These are phyloP conservation scores for Phenganax marumi DNA, from an alignment of 92 coral and sea anemone species.

Conservation along the genomic window DNA sequence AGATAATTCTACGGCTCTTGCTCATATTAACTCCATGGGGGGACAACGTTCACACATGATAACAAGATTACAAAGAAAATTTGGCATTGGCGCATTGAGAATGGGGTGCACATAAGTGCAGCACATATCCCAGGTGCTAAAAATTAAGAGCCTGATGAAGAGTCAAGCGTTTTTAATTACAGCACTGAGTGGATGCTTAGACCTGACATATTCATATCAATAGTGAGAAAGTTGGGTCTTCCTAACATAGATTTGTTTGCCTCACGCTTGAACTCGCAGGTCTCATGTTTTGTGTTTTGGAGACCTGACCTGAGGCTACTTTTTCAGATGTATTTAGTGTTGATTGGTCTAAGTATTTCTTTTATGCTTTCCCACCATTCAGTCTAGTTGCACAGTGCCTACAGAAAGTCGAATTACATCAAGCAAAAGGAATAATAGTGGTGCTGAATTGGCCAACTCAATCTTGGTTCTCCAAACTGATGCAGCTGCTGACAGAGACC, in stretches of 20 bases:
- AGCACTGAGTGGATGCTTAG: conserved; percentile 51
- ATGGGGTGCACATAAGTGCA: background rate
- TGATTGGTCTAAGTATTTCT: background rate
- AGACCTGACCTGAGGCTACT: too few species aligned
- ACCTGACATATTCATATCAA: conserved; percentile 30
- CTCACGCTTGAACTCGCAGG: too few species aligned
- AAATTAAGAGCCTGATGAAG: conserved; percentile 41
- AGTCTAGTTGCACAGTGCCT: too few species aligned
- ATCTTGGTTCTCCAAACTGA: conserved; percentile 10
- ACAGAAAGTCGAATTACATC: too few species aligned
- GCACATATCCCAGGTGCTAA: conserved; percentile 17
- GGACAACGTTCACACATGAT: background rate
- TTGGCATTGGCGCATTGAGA: conserved; percentile 8
- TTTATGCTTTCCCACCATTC: too few species aligned
- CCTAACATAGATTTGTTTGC: conserved; percentile 41
- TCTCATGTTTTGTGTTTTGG: too few species aligned
- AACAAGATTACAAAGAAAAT: conserved; percentile 12
- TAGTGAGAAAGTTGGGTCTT: conserved; percentile 36
- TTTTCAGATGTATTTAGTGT: too few species aligned
- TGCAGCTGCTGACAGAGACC: background rate
- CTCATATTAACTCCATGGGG: conserved; percentile 6
- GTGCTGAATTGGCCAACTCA: background rate
- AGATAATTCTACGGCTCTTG: conserved; percentile 10
- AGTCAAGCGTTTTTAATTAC: conserved; percentile 45
- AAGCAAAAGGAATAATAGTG: background rate